phyloP scores from a whole-genome alignment of 2,113 vertebrate genomes.

The Tretioscincus oriximinensis region DNA sequence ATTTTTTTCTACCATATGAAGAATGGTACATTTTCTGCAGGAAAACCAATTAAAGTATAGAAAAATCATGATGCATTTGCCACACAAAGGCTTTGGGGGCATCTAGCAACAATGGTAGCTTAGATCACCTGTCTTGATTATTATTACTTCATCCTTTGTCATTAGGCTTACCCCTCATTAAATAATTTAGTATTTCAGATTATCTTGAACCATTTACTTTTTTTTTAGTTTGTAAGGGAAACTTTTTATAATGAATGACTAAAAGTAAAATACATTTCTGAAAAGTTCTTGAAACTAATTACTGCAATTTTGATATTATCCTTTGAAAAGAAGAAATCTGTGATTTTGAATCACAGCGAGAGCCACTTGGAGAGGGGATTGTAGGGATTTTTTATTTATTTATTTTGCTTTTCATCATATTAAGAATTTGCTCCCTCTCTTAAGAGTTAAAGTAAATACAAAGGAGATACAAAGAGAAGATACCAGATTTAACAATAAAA shows the following conservation, averaged over 20 bases:
- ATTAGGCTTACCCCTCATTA: background rate
- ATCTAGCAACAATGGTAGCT: background rate
- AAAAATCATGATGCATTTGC: background rate
- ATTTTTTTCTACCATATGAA: background rate
- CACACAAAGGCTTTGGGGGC: background rate
- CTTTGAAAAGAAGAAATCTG: background rate
- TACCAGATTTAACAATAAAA: too few species aligned
- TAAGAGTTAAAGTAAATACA: background rate
- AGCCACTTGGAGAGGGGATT: background rate
- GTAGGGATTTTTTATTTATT: too few species aligned
- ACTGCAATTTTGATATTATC: slow-evolving; percentile 6
- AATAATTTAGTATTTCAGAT: background rate
- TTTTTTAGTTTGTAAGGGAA: background rate
- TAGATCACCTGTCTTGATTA: background rate
- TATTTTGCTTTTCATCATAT: background rate
- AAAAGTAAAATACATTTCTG: background rate
- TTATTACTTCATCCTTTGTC: background rate
- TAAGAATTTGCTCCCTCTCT: background rate
- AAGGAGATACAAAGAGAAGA: too few species aligned
- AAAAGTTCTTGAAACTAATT: background rate
- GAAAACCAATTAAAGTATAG: background rate
- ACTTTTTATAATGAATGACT: background rate
- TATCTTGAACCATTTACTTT: background rate
- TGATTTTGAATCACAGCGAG: background rate
- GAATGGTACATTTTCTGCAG: background rate